phyloP scores from a whole-genome alignment of 2,797 vertebrate genomes.

The Psittacula derbiana region DNA sequence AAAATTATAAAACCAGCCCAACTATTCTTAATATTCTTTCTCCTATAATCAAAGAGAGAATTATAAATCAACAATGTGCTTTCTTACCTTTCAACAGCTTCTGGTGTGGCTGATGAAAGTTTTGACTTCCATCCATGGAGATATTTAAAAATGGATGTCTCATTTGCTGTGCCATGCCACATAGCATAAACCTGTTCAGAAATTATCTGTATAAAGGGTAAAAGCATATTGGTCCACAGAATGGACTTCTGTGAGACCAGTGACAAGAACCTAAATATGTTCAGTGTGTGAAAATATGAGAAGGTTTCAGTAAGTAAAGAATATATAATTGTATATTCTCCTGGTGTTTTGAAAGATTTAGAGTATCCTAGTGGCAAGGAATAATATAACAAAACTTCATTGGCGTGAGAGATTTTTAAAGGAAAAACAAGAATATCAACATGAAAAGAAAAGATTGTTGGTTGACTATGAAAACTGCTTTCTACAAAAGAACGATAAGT shows the following conservation, averaged over 20 bases:
- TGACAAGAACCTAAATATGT: background rate
- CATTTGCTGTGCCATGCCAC: background rate
- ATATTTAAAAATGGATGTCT: background rate
- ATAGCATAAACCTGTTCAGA: background rate
- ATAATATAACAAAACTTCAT: background rate
- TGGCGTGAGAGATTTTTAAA: background rate
- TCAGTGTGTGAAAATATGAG: background rate
- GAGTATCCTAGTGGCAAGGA: background rate
- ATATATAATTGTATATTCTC: background rate
- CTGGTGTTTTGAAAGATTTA: background rate
- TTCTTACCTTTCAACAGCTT: background rate
- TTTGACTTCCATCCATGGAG: background rate
- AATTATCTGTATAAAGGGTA: background rate
- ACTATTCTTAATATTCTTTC: background rate
- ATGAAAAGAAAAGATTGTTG: background rate
- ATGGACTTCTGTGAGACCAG: background rate
- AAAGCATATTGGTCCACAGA: background rate
- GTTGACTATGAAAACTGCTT: background rate
- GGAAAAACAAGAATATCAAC: background rate
- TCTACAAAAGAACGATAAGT: accelerated
- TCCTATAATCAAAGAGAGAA: background rate
- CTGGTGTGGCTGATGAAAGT: background rate
- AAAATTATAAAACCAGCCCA: background rate
- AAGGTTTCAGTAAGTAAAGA: background rate
- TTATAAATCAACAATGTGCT: background rate